Evolutionary conservation across 1,140 invertebrate genomes (phyloP), one percentile per base, ranked within the genome.

Genomic region (Polypedilum vanderplanki): DNA sequence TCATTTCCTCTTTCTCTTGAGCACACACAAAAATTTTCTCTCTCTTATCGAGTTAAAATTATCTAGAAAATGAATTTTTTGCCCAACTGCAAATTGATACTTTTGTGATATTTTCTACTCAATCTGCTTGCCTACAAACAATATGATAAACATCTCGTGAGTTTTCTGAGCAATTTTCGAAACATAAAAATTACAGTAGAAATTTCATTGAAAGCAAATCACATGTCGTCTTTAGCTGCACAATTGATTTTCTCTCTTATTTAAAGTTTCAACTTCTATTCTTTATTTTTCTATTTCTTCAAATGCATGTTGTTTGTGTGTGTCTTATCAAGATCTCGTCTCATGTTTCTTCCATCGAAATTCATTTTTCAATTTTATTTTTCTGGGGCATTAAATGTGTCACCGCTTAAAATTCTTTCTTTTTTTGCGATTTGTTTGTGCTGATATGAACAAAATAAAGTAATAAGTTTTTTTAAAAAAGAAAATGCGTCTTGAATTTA

Each of bases 241-340:
- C 46, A 57, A 57, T 57, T 57, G 9, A 12, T 57, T 46, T 12
- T 33, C 24, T 33, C 24, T 33, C 24, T 33, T 33, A 33, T 15
- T 15, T 4, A 57, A 57, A 57, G 46, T 57, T 57, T 57, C 46
- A 57, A 57, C 1, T 57, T 15, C 10, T 15, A n/a, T 57, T 57
- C 10, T n/a, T n/a, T n/a, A n/a, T n/a, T n/a, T 57, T 33, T 33
- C 24, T n/a, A 57, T 57, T 57, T 12, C 8, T 57, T 57, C 46
- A n/a, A n/a, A 15, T 57, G 46, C 24, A 33, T 33, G 24, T 33
- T 3, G 24, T 57, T 57, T 57, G 46, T 15, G 41, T 57, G 46
- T 57, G 46, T n/a, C 46, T 57, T 57, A 57, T 57, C 46, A 57
- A 15, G 46, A 57, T 57, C 12, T 57, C 46, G 46, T 57, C 46